Conservation (phyloP, 2,113 vertebrate species). For the Sus scrofa region DNA sequence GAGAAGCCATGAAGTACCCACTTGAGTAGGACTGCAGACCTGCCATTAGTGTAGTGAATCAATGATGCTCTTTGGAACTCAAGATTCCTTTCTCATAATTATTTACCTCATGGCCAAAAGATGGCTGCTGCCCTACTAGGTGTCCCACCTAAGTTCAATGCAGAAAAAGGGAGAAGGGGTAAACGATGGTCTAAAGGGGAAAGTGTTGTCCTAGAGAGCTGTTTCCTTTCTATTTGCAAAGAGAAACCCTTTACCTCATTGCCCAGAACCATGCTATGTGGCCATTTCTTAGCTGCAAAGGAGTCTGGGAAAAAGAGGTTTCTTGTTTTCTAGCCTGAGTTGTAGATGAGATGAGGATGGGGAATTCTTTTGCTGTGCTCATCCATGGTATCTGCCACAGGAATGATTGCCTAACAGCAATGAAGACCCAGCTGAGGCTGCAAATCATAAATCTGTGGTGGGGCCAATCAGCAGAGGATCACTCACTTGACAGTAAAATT, state of each 20-base stretch:
- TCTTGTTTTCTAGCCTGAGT: not conserved
- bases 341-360: not conserved
- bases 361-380: not conserved
- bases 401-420: not conserved
- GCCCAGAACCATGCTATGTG: not conserved
- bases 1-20: not conserved
- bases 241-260: not conserved
- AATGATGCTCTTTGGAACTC: not conserved
- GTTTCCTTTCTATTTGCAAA: not conserved
- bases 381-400: not conserved
- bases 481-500: constrained; percentile 34
- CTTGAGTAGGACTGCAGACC: not conserved
- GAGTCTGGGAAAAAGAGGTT: not conserved
- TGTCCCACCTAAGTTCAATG: not conserved
- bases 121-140: not conserved
- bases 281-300: not conserved
- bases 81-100: not conserved
- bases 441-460: constrained; percentile 34
- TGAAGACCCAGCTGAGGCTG: not conserved
- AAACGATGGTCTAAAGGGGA: not conserved
- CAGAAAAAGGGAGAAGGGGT: not conserved
- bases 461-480: constrained; percentile 13
- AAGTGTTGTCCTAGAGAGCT: not conserved
- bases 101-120: not conserved
- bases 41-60: not conserved